Percentiles rank a stretch among this genome's conserved stretches.
Conservation (phyloP, 2,797 vertebrate species). For the Salarias fasciatus region DNA sequence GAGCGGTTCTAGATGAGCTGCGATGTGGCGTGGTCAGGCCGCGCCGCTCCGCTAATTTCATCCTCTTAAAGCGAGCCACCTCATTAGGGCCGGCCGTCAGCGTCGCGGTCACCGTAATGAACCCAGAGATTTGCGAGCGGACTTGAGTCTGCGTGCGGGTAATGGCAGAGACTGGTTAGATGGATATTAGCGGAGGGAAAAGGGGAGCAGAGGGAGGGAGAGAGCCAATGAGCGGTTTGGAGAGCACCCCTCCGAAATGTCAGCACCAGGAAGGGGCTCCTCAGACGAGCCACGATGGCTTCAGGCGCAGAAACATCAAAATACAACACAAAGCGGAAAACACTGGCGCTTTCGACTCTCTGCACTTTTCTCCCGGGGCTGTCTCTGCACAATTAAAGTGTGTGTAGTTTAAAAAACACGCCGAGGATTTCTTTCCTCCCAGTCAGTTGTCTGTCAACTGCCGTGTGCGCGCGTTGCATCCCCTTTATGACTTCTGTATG, state of each 20-base stretch:
- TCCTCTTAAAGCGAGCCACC: conserved; percentile 57
- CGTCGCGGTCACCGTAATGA: conserved; percentile 56
- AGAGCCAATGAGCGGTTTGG: conserved; percentile 36
- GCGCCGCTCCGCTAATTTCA: conserved; percentile 55
- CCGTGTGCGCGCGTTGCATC: no score
- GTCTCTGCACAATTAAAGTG: conserved; percentile 36
- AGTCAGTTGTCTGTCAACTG: conserved; percentile 14
- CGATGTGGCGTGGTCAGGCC: conserved; percentile 44
- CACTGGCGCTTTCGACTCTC: conserved; percentile 25
- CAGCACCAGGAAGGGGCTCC: conserved; percentile 42
- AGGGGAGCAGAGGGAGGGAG: conserved; percentile 14
- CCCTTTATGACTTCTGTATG: neutral
- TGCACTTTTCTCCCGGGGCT: conserved; percentile 10
- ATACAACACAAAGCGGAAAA: conserved; percentile 42
- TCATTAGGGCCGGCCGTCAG: conserved; percentile 54
- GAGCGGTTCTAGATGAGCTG: conserved; percentile 41
- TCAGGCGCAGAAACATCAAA: conserved; percentile 54
- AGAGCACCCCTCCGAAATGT: conserved; percentile 54
- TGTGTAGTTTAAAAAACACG: conserved; percentile 42
- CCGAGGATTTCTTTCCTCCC: conserved; percentile 22
- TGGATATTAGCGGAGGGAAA: conserved; percentile 35
- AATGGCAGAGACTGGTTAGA: conserved; percentile 15
- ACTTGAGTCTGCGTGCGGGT: neutral
- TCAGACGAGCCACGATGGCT: conserved; percentile 49
- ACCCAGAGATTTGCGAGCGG: conserved; percentile 57